Base-by-base conservation (phyloP, 2,113 vertebrate species). In the Nycticorax nycticorax region DNA sequence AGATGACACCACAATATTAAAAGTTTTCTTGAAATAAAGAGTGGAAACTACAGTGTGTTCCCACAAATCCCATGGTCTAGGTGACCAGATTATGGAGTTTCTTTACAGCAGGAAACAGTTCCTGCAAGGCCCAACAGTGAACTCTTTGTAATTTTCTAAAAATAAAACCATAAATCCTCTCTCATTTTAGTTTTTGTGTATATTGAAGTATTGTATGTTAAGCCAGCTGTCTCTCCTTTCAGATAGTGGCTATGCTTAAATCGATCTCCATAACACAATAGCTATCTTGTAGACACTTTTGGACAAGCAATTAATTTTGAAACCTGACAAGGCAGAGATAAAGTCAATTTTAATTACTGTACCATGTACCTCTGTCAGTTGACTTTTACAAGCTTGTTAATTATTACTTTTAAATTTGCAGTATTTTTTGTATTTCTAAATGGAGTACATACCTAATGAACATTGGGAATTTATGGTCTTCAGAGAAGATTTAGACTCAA, bases 261-360 rank as follows among this genome's bases (percentile, higher is more conserved):
- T 69, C 0, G 1, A 74, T 92, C 17, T 83, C 63, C 33, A 18
- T 55, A 69, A 69, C 20, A 53, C 17, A 74, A 71, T 9, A 39
- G 3, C 9, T 48, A 28, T 56, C 30, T 45, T 67, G 30, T 19
- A 63, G 82, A 79, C 12, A 30, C 5, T 33, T 74, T 19, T 50
- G 28, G 27, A 86, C 26, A 81, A 59, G 28, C 13, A 96, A 71
- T 92, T 84, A 77, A 67, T 91, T 94, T 68, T 89, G n/a, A 87
- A 89, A 64, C 1, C 28, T 88, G 71, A 55, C 37, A 83, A 66
- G 32, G 28, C 28, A 85, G 53, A 88, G 28, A 59, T 50, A 59
- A 92, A 90, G 35, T 83, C 8, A 66, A 4, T 90, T 92, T 78
- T 94, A 81, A 81, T 80, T 83, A 76, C 16, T 45, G 16, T 53